Evolutionary conservation across 2,888 invertebrate genomes (phyloP), one percentile per base, ranked within the genome.

Genomic region (Phalangium opilio): DNA sequence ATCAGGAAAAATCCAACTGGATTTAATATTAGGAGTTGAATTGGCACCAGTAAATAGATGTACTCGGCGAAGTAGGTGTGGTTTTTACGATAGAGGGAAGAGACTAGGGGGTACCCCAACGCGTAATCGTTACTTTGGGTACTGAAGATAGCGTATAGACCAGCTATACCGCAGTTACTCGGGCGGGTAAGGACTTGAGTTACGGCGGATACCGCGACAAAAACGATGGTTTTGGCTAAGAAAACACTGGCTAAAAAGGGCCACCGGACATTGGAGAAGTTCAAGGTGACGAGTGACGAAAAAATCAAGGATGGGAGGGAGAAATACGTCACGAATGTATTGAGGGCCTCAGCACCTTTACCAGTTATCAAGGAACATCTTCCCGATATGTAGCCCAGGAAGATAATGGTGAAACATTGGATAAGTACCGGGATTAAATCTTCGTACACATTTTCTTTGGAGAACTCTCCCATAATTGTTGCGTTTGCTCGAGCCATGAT

Each of bases 81-180:
- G 4, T 77, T 76, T 49, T 78, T 75, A 55, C 76, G 72, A 65
- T 93, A 95, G 17, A 95, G 71, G 18, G 91, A 89, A 60, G 75
- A 75, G 45, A 91, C 86, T 85, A 71, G 57, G 70, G 95, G 93
- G 69, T 82, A 90, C 52, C 93, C 93, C 58, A 95, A 77, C 17
- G 95, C 93, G 70, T 95, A 93, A 68, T 95, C 95, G 73, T 95
- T 95, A 64, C 90, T 91, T 65, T 93, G 93, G 0, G 93, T 93
- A 59, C 85, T 83, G 66, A 93, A 93, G 61, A 95, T 91, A 15
- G 85, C 86, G 73, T 85, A 84, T 49, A 95, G 73, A 12, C 90
- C 93, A 40, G 89, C 85, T 60, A 81, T 76, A 3, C 85, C 85
- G 55, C 81, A 75, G 67, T 87, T 81, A 15, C 80, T 64, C 5